Conservation (phyloP, 2,888 invertebrate species). For the Schrankia costaestrigalis region DNA sequence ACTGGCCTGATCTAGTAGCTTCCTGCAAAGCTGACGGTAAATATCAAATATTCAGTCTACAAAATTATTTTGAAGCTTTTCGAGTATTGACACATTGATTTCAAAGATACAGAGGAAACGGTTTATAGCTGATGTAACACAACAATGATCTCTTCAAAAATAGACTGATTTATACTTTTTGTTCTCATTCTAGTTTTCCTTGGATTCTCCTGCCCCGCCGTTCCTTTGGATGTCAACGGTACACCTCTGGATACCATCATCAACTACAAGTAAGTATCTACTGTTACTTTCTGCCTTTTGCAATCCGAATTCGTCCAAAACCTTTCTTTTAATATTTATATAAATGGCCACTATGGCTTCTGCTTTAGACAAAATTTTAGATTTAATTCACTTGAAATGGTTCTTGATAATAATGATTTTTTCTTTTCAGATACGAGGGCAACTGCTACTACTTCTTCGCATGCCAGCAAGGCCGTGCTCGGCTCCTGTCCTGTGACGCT, state of each 20-base stretch:
- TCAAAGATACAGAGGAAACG: no score
- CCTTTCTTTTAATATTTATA: no score
- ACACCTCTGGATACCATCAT: slow-evolving; percentile 25
- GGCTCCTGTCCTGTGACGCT: slow-evolving; percentile 53
- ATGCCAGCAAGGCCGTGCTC: slow-evolving; percentile 45
- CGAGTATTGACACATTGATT: no score
- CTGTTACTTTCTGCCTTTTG: no score
- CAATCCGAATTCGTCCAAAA: no score
- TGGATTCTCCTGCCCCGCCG: slow-evolving; percentile 51
- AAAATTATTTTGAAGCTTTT: no score
- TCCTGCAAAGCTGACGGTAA: slow-evolving; percentile 82
- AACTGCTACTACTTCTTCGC: slow-evolving; percentile 58
- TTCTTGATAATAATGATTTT: not conserved
- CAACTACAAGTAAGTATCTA: slow-evolving; percentile 48
- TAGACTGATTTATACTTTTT: slow-evolving; percentile 63
- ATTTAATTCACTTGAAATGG: no score
- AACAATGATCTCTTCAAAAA: no score
- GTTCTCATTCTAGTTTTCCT: slow-evolving; percentile 78
- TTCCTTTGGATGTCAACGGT: slow-evolving; percentile 35
- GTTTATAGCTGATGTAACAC: no score
- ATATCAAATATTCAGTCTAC: slow-evolving; percentile 2
- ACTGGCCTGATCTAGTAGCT: slow-evolving; percentile 90
- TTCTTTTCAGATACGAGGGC: slow-evolving; percentile 41
- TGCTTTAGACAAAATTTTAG: no score
- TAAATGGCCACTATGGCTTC: no score